A percentile compares a stretch with the other conserved stretches of the same genome.
phyloP scores from a whole-genome alignment of 2,797 vertebrate genomes.

The Chrosomus eos region DNA sequence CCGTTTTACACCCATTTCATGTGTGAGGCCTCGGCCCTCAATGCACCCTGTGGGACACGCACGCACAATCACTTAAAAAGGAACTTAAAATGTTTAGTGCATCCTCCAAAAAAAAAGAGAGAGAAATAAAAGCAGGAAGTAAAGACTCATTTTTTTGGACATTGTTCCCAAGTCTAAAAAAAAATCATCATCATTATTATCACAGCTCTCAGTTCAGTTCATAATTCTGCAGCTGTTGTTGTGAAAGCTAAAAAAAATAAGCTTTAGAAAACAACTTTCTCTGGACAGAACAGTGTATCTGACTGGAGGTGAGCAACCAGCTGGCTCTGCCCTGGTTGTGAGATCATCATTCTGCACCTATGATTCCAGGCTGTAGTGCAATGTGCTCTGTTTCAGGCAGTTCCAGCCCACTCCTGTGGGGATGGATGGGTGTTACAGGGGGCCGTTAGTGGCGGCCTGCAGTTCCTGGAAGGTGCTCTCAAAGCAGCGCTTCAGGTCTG shows the following conservation, averaged over 20 bases:
- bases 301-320: conserved; percentile 91
- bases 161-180: conserved; percentile 91
- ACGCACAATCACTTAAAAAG: conserved; percentile 62
- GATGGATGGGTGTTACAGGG: conserved; percentile 89
- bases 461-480: conserved; percentile 99
- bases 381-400: conserved; percentile 82
- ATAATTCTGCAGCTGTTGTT: conserved; percentile 83
- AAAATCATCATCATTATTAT: conserved; percentile 80
- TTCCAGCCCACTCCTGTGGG: conserved; percentile 65
- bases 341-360: conserved; percentile 71
- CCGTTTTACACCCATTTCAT: conserved; percentile 36
- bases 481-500: conserved; percentile 99
- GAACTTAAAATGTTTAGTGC: conserved; percentile 99
- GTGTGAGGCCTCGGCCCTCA: conserved; percentile 67
- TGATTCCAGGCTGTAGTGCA: conserved; percentile 93
- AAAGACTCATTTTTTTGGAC: conserved; percentile 69
- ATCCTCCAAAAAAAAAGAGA: conserved; percentile 87
- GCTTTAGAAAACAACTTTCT: conserved; percentile 84
- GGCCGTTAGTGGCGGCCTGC: conserved; percentile 90
- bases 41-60: conserved; percentile 72
- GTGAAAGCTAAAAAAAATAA: conserved; percentile 84
- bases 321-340: conserved; percentile 78
- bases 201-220: conserved; percentile 87
- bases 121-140: conserved; percentile 89
- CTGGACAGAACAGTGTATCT: conserved; percentile 97